Evolutionary conservation across 2,797 vertebrate genomes (phyloP).

Genomic region (Anolis apletophallus): DNA sequence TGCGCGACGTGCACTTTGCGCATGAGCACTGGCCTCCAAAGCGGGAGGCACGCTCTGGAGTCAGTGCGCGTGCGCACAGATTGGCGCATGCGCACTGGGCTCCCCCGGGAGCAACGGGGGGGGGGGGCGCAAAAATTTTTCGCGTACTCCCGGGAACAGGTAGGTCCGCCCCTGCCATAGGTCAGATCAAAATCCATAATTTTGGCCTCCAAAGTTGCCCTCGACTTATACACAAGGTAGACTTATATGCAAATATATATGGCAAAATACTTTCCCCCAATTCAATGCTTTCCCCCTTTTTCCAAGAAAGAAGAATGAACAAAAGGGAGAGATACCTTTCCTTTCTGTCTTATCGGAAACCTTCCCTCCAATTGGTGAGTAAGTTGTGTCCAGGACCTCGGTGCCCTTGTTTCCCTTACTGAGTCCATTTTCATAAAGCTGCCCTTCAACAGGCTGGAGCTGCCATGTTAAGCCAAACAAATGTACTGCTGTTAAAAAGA

Average conservation of each 20-base stretch:
- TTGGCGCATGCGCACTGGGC: too few species aligned
- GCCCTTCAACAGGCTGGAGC: slow-evolving; percentile 91
- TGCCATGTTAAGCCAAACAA: slow-evolving; percentile 98
- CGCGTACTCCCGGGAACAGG: too few species aligned
- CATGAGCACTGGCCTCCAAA: too few species aligned
- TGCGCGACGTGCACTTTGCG: too few species aligned
- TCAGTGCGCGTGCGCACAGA: too few species aligned
- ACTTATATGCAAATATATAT: not conserved
- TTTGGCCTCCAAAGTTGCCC: too few species aligned
- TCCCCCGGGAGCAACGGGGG: too few species aligned
- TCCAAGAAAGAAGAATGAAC: not conserved
- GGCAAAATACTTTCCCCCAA: not conserved
- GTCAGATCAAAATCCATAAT: too few species aligned
- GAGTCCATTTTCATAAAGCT: slow-evolving; percentile 94
- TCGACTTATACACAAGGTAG: too few species aligned
- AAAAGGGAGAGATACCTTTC: slow-evolving; percentile 81
- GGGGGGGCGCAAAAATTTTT: too few species aligned
- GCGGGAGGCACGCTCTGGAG: too few species aligned
- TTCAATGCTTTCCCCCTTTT: not conserved
- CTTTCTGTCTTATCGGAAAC: slow-evolving; percentile 86
- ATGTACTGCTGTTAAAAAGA: slow-evolving; percentile 90
- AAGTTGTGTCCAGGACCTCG: slow-evolving; percentile 84
- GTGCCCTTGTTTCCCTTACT: slow-evolving; percentile 88
- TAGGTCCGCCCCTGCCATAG: too few species aligned
- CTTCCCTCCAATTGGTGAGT: slow-evolving; percentile 89